Conservation (phyloP, 2,113 vertebrate species). For the Egretta garzetta region DNA sequence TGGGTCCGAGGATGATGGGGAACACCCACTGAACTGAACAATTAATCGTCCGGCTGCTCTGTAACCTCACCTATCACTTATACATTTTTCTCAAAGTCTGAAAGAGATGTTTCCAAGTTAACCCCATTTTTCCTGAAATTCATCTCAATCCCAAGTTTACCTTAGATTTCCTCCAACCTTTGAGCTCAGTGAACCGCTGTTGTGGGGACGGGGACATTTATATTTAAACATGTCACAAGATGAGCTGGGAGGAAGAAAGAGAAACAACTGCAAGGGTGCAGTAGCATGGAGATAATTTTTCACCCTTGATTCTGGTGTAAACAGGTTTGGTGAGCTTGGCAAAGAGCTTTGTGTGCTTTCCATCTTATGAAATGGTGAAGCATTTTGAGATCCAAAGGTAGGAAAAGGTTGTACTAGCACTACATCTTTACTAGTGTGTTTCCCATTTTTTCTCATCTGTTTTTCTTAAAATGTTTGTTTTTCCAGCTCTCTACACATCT, state of each 20-base stretch:
- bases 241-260: not conserved
- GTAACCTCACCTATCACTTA: not conserved
- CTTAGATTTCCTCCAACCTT: not conserved
- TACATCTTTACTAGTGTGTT: not conserved
- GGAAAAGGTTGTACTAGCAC: not conserved
- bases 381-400: not conserved
- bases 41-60: not conserved
- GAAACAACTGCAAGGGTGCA: not conserved
- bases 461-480: not conserved
- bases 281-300: not conserved
- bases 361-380: not conserved
- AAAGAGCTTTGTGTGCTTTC: not conserved
- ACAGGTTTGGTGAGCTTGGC: not conserved
- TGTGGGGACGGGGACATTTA: not conserved
- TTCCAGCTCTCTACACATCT: not conserved
- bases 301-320: not conserved
- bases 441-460: not conserved
- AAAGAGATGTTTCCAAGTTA: not conserved
- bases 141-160: not conserved
- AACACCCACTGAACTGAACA: not conserved
- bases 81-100: not conserved
- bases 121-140: not conserved
- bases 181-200: not conserved
- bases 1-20: not conserved
- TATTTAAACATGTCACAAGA: not conserved